These are phyloP conservation scores for Cephus pulcher DNA, from an alignment of 2,888 invertebrate species.

Conservation along the genomic window DNA sequence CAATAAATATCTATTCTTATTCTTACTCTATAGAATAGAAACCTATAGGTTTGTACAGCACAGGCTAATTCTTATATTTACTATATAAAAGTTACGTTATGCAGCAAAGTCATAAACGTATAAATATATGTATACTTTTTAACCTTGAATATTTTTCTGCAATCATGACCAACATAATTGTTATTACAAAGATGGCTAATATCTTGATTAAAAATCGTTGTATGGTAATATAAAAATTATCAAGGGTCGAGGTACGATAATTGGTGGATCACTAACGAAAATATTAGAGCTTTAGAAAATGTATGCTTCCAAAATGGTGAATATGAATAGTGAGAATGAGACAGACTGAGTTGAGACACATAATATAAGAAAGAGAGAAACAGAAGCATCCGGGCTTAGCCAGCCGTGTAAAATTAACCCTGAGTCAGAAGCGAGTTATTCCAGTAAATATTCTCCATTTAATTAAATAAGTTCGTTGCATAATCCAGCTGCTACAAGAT, in stretches of 20 bases:
- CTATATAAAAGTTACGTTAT: neutral
- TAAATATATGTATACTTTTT: neutral
- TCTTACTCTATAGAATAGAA: neutral
- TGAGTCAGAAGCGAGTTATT: slow-evolving; percentile 45
- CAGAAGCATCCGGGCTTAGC: slow-evolving; percentile 5
- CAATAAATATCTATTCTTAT: neutral
- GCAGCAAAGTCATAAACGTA: neutral
- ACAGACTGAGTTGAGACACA: neutral
- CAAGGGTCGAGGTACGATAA: neutral
- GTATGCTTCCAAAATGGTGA: neutral
- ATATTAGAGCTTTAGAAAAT: neutral
- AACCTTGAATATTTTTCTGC: neutral
- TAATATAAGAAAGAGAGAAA: neutral
- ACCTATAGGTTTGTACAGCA: neutral
- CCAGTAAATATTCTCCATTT: slow-evolving; percentile 38
- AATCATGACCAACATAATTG: neutral
- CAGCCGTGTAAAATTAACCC: slow-evolving; percentile 40
- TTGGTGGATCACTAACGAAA: neutral
- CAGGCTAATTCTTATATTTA: neutral
- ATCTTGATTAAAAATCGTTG: neutral
- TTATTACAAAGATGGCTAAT: neutral
- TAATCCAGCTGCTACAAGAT: neutral
- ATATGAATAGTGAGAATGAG: neutral
- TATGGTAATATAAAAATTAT: neutral
- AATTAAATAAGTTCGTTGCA: slow-evolving; percentile 22